A percentile compares a stretch with the other conserved stretches of the same genome.
phyloP scores from a whole-genome alignment of 2,113 vertebrate genomes.

The Gobio gobio region DNA sequence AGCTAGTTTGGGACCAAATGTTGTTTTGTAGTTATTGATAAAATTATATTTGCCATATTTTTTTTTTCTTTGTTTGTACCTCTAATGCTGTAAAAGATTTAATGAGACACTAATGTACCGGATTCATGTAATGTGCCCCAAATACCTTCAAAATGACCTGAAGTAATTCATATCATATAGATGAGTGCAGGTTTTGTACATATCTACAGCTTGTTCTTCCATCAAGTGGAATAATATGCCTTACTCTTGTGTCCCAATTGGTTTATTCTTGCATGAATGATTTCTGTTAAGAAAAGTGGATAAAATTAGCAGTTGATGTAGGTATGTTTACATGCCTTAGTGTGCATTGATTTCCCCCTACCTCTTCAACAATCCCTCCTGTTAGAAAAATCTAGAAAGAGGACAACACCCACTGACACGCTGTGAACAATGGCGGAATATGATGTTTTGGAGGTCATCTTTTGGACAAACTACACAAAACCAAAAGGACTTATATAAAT shows the following conservation, averaged over 20 bases:
- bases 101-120: neutral
- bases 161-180: slow-evolving; percentile 32
- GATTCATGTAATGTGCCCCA: neutral
- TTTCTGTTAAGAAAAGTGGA: slow-evolving; percentile 9
- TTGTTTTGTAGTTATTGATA: neutral
- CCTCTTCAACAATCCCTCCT: neutral
- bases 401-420: neutral
- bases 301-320: neutral
- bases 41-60: neutral
- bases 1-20: neutral
- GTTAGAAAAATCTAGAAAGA: neutral
- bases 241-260: slow-evolving; percentile 18
- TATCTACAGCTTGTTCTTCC: slow-evolving; percentile 8
- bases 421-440: neutral
- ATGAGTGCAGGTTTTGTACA: slow-evolving; percentile 10
- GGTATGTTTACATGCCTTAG: neutral
- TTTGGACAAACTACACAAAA: slow-evolving; percentile 8
- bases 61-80: neutral
- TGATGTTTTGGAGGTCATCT: neutral
- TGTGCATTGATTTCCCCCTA: neutral
- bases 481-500: neutral
- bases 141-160: slow-evolving; percentile 11
- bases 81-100: neutral
- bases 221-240: slow-evolving; percentile 37
- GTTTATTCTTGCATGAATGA: slow-evolving; percentile 23